Base-by-base conservation (phyloP, 1,140 invertebrate genomes). In the Lepidurus packardi region DNA sequence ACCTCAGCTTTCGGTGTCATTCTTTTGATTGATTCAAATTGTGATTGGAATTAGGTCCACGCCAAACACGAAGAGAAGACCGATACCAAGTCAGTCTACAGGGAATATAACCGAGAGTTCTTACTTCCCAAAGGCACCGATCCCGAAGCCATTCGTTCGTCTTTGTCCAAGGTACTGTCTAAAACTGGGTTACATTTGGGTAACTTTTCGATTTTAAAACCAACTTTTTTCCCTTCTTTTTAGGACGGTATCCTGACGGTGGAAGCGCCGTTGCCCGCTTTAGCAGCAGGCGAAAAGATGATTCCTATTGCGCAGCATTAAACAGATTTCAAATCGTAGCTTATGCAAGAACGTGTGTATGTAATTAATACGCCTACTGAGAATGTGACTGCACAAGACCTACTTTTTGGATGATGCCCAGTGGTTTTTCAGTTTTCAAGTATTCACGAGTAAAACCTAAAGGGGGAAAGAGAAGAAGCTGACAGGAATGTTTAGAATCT, bases 91-190 rank as follows among this genome's bases (percentile, higher is more conserved):
- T 94, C 93, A 34, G 94, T 97, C 3, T 97, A 96, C 88, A 90
- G 95, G 85, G 95, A 98, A 85, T 98, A 97, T 89, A 97, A 97
- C 85, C 89, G 95, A 80, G 95, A 98, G 88, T 98, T 98, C 87
- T 87, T 97, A 83, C 86, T 98, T 83, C 95, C 95, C 6, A 94
- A 96, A 85, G 95, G 94, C 80, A 95, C 94, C 43, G 95, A 96
- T 86, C 94, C 95, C 0, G 94, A 97, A 87, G 90, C 90, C 73
- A 97, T 97, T 85, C 84, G 83, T 80, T 87, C 86, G 1, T 84
- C 85, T 0, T 81, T 87, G 8, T 87, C 86, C 7, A 86, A 83
- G 74, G 84, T 80, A 25, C 34, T 16, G 24, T 73, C 24, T 8
- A n/a, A 24, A 9, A n/a, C 25, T 73, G 11, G 6, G 16, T 74